Base-by-base conservation (phyloP, 2,888 invertebrate genomes). In the Drosophila multiciliata region DNA sequence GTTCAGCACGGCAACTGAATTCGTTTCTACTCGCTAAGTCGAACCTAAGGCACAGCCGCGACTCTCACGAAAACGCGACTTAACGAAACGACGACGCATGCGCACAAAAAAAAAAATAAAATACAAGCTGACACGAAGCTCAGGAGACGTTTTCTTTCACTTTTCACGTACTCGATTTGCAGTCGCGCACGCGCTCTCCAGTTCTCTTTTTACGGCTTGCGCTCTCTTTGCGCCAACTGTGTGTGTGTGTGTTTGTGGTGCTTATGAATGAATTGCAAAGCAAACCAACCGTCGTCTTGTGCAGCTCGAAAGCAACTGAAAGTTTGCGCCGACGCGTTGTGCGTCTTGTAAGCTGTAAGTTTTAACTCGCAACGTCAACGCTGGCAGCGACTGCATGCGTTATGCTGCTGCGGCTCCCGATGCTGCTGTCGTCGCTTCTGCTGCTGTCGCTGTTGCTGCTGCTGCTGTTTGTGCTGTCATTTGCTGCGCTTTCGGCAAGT, bases 261-360 rank as follows among this genome's bases (percentile, higher is more conserved):
- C 26, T 23, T 50, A 36, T 17, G 42, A 32, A 40, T 42, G 42
- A 29, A 32, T 57, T n/a, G 33, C 50, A 42, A 60, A 38, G 38
- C 38, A 59, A 63, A 72, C 71, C 71, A 83, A 85, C 85, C 83
- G 85, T 83, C 67, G 86, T 78, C 82, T 80, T 80, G 82, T 78
- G 86, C 83, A 88, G 88, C 85, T 85, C 75, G 80, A 80, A 86
- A 86, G 88, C 85, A 85, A 85, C 85, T 85, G 88, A 88, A 85
- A 88, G 88, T 85, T 83, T 50, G 75, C 62, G 72, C 38, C 62
- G 66, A 33, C 60, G 82, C 80, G 67, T 71, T 71, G 80, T 76
- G 88, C 83, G 86, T 88, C 85, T 87, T 86, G 85, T 88, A 88
- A 85, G 86, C 83, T 68, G 67, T 70, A 50, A 49, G 67, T 63